Percentiles rank a stretch among this genome's conserved stretches.
Conservation (phyloP, 2,797 vertebrate species). For the Tiaroga cobitis region DNA sequence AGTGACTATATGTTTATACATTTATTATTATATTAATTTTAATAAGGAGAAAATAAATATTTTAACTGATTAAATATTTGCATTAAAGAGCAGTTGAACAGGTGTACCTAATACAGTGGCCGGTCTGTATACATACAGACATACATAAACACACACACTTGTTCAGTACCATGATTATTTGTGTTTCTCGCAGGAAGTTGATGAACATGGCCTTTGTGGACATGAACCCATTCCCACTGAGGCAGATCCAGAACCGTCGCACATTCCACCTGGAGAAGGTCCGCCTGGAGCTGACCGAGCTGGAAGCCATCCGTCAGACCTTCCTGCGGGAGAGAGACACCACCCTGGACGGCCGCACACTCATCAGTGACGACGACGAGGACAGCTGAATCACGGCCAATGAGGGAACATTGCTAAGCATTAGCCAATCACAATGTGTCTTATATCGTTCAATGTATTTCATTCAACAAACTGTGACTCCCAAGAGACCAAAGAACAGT, state of each 20-base stretch:
- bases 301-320: slow-evolving; percentile 95
- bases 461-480: slow-evolving; percentile 41
- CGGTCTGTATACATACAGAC: background rate
- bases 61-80: background rate
- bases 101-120: background rate
- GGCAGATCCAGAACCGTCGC: slow-evolving; percentile 93
- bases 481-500: slow-evolving; percentile 51
- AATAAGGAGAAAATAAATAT: background rate
- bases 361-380: slow-evolving; percentile 96
- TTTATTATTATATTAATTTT: background rate
- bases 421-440: background rate
- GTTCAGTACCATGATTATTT: background rate
- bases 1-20: background rate
- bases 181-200: slow-evolving; percentile 81
- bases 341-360: slow-evolving; percentile 83
- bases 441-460: background rate
- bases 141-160: background rate
- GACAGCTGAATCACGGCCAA: slow-evolving; percentile 75
- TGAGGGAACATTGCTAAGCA: background rate
- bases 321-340: slow-evolving; percentile 91
- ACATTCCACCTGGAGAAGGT: slow-evolving; percentile 95
- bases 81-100: background rate
- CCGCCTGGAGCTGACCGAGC: slow-evolving; percentile 92
- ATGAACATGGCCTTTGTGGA: slow-evolving; percentile 92
- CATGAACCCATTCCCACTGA: slow-evolving; percentile 96